phyloP scores from a whole-genome alignment of 2,888 invertebrate species.

The Tanypteryx hageni region DNA sequence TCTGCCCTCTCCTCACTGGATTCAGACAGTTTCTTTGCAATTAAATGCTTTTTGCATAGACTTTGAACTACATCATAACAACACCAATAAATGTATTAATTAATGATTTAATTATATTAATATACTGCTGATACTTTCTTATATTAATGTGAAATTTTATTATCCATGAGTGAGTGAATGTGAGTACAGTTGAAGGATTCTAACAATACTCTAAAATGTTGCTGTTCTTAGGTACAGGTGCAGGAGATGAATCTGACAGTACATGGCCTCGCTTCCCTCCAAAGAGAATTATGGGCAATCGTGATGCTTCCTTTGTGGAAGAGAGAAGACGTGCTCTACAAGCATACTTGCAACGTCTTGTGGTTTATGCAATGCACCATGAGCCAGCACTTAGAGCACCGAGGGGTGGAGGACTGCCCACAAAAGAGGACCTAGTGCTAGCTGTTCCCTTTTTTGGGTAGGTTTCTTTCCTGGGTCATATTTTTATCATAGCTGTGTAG shows the following conservation, averaged over 20 bases:
- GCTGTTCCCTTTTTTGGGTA: constrained; percentile 93
- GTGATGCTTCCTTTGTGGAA: constrained; percentile 92
- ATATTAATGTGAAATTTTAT: not conserved
- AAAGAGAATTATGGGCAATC: constrained; percentile 95
- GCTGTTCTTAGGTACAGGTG: not conserved
- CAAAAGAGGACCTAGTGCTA: constrained; percentile 86
- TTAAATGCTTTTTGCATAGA: too few relatives aligned
- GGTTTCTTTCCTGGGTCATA: constrained; percentile 69
- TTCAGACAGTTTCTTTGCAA: too few relatives aligned
- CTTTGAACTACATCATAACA: too few relatives aligned
- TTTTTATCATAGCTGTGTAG: not conserved
- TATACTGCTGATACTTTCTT: too few relatives aligned
- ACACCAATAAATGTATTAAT: too few relatives aligned
- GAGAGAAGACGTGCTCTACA: constrained; percentile 90
- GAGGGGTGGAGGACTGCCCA: constrained; percentile 84
- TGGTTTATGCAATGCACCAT: constrained; percentile 83
- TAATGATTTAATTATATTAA: too few relatives aligned
- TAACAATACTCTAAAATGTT: not conserved
- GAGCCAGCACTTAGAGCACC: constrained; percentile 78
- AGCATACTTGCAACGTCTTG: constrained; percentile 87
- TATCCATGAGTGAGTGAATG: not conserved
- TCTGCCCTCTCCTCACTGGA: too few relatives aligned
- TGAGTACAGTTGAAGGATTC: not conserved
- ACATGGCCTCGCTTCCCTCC: constrained; percentile 84
- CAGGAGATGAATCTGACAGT: not conserved